phyloP scores from a whole-genome alignment of 2,113 vertebrate species.

The Willisornis vidua region DNA sequence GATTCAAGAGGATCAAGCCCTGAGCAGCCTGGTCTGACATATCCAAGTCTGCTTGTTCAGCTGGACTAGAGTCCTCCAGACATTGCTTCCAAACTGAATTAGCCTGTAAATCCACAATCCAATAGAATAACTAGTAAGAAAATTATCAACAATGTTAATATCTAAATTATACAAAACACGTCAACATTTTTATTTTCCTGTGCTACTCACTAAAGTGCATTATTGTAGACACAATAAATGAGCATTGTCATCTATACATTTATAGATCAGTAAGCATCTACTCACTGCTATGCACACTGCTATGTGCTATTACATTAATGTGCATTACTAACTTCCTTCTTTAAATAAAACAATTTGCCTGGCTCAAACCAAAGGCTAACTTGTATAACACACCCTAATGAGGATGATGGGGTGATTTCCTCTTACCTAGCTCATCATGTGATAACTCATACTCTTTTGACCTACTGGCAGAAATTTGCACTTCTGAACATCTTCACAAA shows the following conservation, averaged over 20 bases:
- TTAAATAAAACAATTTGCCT: neutral
- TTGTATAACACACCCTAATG: neutral
- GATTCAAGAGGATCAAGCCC: neutral
- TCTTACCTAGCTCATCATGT: slow-evolving; percentile 20
- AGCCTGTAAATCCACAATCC: neutral
- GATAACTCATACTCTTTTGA: slow-evolving; percentile 34
- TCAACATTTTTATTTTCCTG: neutral
- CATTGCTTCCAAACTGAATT: neutral
- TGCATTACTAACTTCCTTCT: neutral
- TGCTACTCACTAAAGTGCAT: neutral
- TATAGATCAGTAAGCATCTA: neutral
- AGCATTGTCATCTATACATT: neutral
- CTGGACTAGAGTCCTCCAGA: neutral
- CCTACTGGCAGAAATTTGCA: slow-evolving; percentile 31
- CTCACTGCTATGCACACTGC: neutral
- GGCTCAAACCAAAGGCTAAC: neutral
- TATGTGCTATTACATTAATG: too few relatives aligned
- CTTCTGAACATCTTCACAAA: slow-evolving; percentile 43
- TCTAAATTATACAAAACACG: neutral
- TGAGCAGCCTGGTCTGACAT: neutral
- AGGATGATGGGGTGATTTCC: neutral
- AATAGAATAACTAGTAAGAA: neutral
- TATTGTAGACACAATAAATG: neutral
- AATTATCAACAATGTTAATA: neutral
- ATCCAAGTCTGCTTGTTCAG: neutral